Evolutionary conservation across 2,797 vertebrate genomes (phyloP), one percentile per base, ranked within the genome.

Genomic region (Ctenopoma multispine): DNA sequence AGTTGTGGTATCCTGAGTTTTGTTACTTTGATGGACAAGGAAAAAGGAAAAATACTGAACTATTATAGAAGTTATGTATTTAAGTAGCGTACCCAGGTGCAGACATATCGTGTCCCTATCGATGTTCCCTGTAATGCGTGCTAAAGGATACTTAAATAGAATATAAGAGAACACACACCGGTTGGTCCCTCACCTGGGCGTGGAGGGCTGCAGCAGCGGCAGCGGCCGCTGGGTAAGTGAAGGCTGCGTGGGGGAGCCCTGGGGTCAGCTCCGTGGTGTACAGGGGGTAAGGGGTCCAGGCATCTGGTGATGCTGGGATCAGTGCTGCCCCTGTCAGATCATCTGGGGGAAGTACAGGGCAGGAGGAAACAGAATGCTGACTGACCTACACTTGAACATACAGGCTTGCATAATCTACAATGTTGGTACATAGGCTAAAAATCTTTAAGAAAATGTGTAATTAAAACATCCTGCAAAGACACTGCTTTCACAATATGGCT

Each of bases 191-290:
- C 92, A 99, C 97, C 97, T 99, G 98, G 91, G 97, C 96, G 44
- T 99, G 97, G 54, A 99, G 96, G 82, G 98, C 96, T 0, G 98
- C 97, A 0, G 97, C 96, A 0, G 98, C 97, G 0, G 97, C 97
- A 0, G 97, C 97, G 0, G 97, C 96, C 0, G 97, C 96, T 0
- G 98, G 97, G 82, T 98, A 99, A 1, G 96, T 96, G 92, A 99
- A 98, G 41, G 98, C 96, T 0, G 97, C 94, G 15, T 99, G 98
- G 66, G 98, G 97, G 68, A 99, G 96, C 80, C 97, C 96, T 0
- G 97, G 98, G 88, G 96, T 95, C 85, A 99, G 93, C 93, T 99
- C 98, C 0, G 97, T 96, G 90, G 97, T 96, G 90, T 99, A 99
- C 65, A 99, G 94, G 0, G 97, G 97, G 83, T 99, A 99, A 36